Conservation (phyloP, 2,797 vertebrate species). For the Carapus acus region DNA sequence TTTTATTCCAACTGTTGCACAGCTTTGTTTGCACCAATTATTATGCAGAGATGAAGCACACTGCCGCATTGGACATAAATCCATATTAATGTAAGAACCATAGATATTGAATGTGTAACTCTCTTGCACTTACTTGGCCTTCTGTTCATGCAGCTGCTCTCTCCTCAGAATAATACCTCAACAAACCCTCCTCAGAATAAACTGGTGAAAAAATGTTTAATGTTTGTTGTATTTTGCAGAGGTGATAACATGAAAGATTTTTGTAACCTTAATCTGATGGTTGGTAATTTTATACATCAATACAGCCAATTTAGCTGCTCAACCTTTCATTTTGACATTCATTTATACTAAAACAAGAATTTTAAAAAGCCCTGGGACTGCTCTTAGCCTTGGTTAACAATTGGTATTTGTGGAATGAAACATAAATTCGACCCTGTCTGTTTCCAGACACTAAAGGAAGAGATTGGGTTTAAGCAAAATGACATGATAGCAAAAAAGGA, state of each 20-base stretch:
- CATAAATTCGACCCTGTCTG: background rate
- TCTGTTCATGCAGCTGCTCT: too few relatives aligned
- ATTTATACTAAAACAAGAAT: background rate
- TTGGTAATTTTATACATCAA: background rate
- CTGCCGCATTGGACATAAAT: background rate
- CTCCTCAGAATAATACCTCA: too few relatives aligned
- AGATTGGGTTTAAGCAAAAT: too few relatives aligned
- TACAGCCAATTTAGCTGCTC: background rate
- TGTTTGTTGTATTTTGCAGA: background rate
- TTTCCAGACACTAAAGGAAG: too few relatives aligned
- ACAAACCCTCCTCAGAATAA: too few relatives aligned
- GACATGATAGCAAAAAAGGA: too few relatives aligned
- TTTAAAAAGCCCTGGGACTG: background rate
- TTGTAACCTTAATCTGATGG: background rate
- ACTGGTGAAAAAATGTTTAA: background rate
- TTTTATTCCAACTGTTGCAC: slow-evolving; percentile 48
- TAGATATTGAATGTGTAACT: too few relatives aligned
- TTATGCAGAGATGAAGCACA: slow-evolving; percentile 31
- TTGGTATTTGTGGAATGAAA: background rate
- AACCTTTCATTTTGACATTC: background rate
- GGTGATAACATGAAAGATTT: too few relatives aligned
- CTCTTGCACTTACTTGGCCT: too few relatives aligned
- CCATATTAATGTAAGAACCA: background rate
- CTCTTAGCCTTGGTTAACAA: background rate
- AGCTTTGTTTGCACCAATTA: slow-evolving; percentile 36